Base-by-base conservation (phyloP, 2,888 invertebrate genomes). In the Xylota segnis region DNA sequence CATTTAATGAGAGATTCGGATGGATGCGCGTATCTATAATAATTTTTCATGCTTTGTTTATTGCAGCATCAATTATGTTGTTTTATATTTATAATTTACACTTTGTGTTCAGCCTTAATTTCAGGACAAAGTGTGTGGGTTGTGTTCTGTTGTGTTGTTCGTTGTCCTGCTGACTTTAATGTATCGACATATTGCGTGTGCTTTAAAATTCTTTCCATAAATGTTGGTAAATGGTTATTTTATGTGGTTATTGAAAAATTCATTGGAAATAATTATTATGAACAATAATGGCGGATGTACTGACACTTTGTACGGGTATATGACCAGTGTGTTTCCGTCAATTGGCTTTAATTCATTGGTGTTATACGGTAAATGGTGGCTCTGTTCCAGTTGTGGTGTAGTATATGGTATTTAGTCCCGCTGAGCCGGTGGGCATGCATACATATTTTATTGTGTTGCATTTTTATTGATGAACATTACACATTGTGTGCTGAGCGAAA, bases 1-100 rank as follows among this genome's bases (percentile, higher is more conserved):
- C 37, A 5, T 50, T 72, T 72, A 56, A 63, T 47, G 54, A 61
- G 34, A 50, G 40, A 56, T 56, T 74, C 52, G 23, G n/a, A 54
- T 59, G 54, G 34, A 45, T 23, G 16, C 40, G 10, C n/a, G 70
- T 70, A 70, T 78, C 77, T 70, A 56, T 54, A 70, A 63, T 45
- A 78, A 70, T 63, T 70, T 70, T 56, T 78, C 63, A 78, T 71
- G 63, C 63, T 54, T 78, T 70, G 70, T 78, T 78, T 78, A 78
- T 78, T 61, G 54, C 63, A 29, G 70, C 70, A 56, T 63, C 78
- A 78, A 78, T 78, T 78, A 78, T 56, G 34, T 71, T 78, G 47
- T 63, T 70, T 78, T 71, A 47, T 71, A 43, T 70, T 77, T 78
- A 70, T 77, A 61, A 78, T 70, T 71, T 63, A 16, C 61, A 47